phyloP scores from a whole-genome alignment of 1,140 invertebrate species.

The Polypedilum vanderplanki region DNA sequence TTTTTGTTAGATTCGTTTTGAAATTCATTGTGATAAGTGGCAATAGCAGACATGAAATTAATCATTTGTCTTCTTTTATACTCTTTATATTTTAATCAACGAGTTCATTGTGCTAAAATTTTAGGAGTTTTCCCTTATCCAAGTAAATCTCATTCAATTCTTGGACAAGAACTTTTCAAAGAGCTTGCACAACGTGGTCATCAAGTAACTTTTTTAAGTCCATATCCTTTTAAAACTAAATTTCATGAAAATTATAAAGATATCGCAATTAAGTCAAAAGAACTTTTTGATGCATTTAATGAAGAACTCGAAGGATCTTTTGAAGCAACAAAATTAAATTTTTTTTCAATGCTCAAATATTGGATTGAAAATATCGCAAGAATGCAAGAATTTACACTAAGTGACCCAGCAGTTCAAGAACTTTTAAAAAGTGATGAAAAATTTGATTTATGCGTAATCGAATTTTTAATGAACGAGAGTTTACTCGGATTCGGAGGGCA shows the following conservation, averaged over 20 bases:
- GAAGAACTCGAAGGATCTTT: background rate
- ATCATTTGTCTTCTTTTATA: background rate
- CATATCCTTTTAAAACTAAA: conserved; percentile 44
- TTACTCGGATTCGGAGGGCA: conserved; percentile 34
- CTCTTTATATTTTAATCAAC: background rate
- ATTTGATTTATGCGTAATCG: conserved; percentile 35
- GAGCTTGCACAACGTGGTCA: conserved; percentile 40
- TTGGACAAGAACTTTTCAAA: conserved; percentile 40
- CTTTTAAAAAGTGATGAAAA: conserved; percentile 33
- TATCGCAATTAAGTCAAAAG: conserved; percentile 21
- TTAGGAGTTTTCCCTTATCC: conserved; percentile 40
- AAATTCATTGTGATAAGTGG: too few relatives aligned
- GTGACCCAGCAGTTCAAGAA: conserved; percentile 34
- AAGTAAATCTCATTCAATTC: conserved; percentile 42
- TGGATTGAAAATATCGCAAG: conserved; percentile 9
- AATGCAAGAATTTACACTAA: conserved; percentile 31
- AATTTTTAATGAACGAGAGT: conserved; percentile 34
- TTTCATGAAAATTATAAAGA: conserved; percentile 48
- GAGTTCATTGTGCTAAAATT: conserved; percentile 37
- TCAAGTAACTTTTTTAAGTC: conserved; percentile 46
- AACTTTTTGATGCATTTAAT: background rate
- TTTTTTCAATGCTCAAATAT: background rate
- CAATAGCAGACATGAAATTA: background rate
- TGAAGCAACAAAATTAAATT: background rate
- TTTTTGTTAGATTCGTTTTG: too few relatives aligned